Conservation (phyloP, 2,113 vertebrate species). For the Microtus ochrogaster region DNA sequence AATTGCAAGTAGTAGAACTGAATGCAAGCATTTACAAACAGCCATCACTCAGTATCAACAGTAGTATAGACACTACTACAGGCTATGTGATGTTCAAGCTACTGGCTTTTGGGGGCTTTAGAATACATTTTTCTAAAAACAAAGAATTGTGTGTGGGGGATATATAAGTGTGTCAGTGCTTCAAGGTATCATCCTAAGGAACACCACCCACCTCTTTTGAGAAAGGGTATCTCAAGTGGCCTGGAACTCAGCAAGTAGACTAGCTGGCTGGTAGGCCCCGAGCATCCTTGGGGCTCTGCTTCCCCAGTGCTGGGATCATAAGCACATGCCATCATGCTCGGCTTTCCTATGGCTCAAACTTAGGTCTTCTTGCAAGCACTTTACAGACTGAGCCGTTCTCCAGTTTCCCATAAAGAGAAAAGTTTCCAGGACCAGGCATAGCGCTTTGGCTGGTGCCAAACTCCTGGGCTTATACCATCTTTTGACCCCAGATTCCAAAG, state of each 20-base stretch:
- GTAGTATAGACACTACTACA: background rate
- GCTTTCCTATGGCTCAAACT: background rate
- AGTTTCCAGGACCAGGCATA: background rate
- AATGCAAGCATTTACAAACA: background rate
- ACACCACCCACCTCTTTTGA: background rate
- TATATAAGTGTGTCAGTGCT: too few species aligned
- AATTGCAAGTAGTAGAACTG: slow-evolving; percentile 45
- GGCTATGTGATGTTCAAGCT: background rate
- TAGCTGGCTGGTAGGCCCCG: background rate
- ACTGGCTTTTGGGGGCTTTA: background rate
- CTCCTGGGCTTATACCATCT: background rate
- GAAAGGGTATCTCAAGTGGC: background rate
- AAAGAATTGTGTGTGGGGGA: background rate
- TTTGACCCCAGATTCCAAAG: background rate
- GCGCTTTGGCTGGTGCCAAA: background rate
- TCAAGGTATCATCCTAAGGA: background rate
- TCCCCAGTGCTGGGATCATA: background rate
- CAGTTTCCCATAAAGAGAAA: background rate
- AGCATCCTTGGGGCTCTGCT: background rate
- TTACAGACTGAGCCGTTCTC: background rate
- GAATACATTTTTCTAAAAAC: background rate
- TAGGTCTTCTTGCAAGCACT: background rate
- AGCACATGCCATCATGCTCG: background rate
- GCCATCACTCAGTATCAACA: slow-evolving; percentile 9
- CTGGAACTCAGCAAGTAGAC: too few species aligned